A percentile compares a stretch with the other conserved stretches of the same genome.
Conservation (phyloP, 2,113 vertebrate species). For the Lepisosteus osseus region DNA sequence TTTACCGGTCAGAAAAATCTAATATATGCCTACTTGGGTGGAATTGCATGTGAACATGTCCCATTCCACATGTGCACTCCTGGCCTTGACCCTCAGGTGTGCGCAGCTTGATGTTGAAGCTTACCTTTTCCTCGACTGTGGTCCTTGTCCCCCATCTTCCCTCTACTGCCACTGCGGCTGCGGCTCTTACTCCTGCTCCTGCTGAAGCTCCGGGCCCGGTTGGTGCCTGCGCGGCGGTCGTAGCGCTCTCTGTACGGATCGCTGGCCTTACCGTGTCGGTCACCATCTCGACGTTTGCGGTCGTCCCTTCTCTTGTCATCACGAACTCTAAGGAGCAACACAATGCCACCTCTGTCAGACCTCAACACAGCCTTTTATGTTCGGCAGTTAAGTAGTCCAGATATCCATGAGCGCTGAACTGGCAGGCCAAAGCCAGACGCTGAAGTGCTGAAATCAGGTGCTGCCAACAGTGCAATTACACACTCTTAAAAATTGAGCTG, state of each 20-base stretch:
- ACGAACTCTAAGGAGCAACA: conserved; percentile 62
- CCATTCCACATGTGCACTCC: not conserved
- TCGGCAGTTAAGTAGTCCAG: not conserved
- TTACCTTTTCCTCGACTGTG: conserved; percentile 46
- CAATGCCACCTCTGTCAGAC: not conserved
- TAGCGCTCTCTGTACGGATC: conserved; percentile 89
- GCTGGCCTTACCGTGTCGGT: conserved; percentile 78
- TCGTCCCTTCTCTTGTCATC: conserved; percentile 91
- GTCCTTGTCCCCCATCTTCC: conserved; percentile 56
- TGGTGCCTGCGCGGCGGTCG: conserved; percentile 82
- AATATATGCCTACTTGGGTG: no score
- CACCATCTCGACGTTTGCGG: conserved; percentile 88
- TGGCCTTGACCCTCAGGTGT: conserved; percentile 45
- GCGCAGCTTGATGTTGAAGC: no score
- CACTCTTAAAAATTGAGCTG: no score
- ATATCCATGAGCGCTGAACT: no score
- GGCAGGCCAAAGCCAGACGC: no score
- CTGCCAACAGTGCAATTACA: no score
- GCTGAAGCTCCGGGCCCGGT: conserved; percentile 79
- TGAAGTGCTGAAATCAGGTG: no score
- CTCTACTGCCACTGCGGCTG: conserved; percentile 70
- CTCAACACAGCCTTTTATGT: not conserved
- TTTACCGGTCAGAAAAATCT: no score
- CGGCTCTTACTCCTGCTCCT: conserved; percentile 67
- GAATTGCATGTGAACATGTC: no score